Percentiles rank a stretch among this genome's conserved stretches.
phyloP scores from a whole-genome alignment of 2,797 vertebrate genomes.

The Scolopax bukidnonensis region DNA sequence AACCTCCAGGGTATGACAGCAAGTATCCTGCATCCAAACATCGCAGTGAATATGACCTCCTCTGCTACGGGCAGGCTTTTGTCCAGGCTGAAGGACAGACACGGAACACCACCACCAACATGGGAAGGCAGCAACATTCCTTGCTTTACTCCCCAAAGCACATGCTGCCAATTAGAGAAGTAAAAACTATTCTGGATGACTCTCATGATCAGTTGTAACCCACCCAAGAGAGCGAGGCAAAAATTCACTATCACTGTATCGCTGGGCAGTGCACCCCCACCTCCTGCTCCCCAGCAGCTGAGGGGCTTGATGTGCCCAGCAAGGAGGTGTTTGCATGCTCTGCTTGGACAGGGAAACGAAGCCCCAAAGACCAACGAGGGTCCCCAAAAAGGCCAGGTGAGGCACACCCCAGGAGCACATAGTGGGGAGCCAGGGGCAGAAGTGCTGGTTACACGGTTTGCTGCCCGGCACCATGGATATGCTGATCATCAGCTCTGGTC shows the following conservation, averaged over 20 bases:
- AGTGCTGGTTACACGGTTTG: rapidly evolving
- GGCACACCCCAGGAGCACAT: neutral
- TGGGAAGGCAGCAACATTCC: neutral
- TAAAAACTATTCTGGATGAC: neutral
- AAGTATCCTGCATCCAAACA: neutral
- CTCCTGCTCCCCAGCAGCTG: neutral
- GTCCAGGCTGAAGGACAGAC: neutral
- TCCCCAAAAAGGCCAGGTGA: neutral
- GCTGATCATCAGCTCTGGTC: neutral
- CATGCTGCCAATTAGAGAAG: neutral
- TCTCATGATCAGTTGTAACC: neutral
- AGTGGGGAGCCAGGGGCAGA: rapidly evolving
- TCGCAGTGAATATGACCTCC: neutral
- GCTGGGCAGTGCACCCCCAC: neutral
- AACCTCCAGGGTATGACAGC: neutral
- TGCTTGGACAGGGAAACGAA: neutral
- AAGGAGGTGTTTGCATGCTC: neutral
- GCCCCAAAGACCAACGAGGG: neutral
- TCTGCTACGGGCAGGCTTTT: rapidly evolving
- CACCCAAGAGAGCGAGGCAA: neutral
- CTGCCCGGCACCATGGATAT: rapidly evolving
- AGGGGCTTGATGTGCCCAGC: rapidly evolving
- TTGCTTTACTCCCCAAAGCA: neutral
- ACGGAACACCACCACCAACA: rapidly evolving
- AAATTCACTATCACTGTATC: neutral